These are phyloP conservation scores for Urocynchramus pylzowi DNA, from an alignment of 2,113 vertebrate species.

Conservation along the genomic window DNA sequence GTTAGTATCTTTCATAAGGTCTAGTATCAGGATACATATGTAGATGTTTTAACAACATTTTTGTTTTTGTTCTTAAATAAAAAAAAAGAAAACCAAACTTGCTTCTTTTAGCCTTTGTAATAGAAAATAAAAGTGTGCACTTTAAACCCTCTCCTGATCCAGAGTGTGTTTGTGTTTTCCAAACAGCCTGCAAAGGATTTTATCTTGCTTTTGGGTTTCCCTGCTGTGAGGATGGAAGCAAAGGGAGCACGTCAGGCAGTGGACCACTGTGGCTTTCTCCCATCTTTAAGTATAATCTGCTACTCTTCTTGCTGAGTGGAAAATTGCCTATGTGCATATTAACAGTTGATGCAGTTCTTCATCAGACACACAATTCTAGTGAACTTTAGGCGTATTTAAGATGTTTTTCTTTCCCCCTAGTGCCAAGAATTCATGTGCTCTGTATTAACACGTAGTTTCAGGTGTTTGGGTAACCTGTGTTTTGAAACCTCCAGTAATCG, in stretches of 20 bases:
- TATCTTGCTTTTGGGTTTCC: not conserved
- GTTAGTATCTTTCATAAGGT: constrained; percentile 75
- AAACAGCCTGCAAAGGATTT: not conserved
- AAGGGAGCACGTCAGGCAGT: not conserved
- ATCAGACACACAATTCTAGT: not conserved
- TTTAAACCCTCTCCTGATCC: constrained; percentile 63
- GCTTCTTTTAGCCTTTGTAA: constrained; percentile 78
- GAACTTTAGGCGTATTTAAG: not conserved
- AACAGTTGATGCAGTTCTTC: not conserved
- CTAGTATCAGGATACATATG: constrained; percentile 80
- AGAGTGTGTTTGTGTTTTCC: not conserved
- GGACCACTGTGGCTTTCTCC: not conserved
- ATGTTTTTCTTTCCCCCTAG: not conserved
- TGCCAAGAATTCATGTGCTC: not conserved
- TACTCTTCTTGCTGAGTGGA: not conserved
- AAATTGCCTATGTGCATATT: not conserved
- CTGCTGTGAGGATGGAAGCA: not conserved
- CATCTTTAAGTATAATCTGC: not conserved
- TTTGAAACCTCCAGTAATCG: not conserved
- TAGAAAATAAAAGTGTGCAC: constrained; percentile 76
- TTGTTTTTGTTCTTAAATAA: constrained; percentile 77
- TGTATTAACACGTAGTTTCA: not conserved
- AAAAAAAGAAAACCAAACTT: constrained; percentile 60
- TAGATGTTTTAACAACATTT: constrained; percentile 81
- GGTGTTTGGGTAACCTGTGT: not conserved